Evolutionary conservation across 35 echinoderm and acorn worm genomes (phyloP), one percentile per base, ranked within the genome.

Genomic region (Eucidaris tribuloides): DNA sequence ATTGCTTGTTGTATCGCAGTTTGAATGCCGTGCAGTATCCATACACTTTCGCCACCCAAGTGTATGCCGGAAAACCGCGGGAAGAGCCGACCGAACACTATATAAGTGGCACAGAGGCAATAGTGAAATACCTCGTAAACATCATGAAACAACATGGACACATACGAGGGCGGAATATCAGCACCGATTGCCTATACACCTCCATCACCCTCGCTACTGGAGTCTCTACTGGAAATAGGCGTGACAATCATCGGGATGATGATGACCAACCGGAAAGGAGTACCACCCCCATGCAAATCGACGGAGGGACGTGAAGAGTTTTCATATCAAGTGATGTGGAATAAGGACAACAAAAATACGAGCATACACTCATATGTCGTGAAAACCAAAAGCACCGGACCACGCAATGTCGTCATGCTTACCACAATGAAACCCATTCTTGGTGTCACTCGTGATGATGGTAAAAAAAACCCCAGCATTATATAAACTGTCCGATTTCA

Each of bases 401-500:
- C 77, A 50, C 46, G 45, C 18, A 79, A 52, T 79, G 45, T 79
- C 15, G 37, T 52, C 20, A 24, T 79, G 43, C 76, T 79, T 11
- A 27, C 43, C 76, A 79, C 76, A 24, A 79, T 79, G 44, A 79
- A 52, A 27, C 76, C 76, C 3, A 37, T 79, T 49, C 76, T 79
- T 19, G 76, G 76, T 9, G 76, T 79, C 34, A 79, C 76, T 17
- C 37, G 34, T 45, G 45, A 79, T 79, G 76, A 52, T 52, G 43
- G 76, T n/a, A 79, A 79, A 49, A 45, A 49, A 45, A 79, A 79
- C n/a, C n/a, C 76, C 76, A 9, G 76, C 76, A 4, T 22, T 49
- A 40, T 79, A 79, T 45, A 79, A 79, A 32, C 76, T 79, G 9
- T 79, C 45, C n/a, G 76, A 79, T 37, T 79, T 79, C 43, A 79